Percentiles rank a stretch among this genome's conserved stretches.
These are phyloP conservation scores for Carcharodon carcharias DNA, from an alignment of 2,797 vertebrate genomes.

Conservation along the genomic window DNA sequence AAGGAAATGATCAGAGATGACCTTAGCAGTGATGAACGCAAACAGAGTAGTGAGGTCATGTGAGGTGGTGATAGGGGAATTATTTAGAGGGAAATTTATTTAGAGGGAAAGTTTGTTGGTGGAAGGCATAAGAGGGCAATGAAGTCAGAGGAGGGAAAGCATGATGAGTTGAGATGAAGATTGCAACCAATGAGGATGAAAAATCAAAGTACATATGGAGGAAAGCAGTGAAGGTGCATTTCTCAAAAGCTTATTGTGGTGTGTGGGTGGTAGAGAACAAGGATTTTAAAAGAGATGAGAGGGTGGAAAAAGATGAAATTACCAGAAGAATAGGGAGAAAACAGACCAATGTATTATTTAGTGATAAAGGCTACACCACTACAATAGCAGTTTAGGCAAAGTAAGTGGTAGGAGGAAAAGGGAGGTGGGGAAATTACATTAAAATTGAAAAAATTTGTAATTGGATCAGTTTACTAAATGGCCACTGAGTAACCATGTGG, in stretches of 20 bases:
- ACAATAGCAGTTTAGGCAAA: neutral
- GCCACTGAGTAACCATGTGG: neutral
- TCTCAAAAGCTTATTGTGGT: neutral
- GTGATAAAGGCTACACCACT: neutral
- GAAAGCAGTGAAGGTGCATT: neutral
- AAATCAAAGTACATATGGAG: neutral
- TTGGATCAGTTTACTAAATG: neutral
- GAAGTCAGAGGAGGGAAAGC: neutral
- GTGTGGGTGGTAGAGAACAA: neutral
- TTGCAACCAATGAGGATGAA: neutral
- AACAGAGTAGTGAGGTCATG: too few species aligned
- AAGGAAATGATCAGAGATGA: too few species aligned
- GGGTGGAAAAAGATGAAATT: neutral
- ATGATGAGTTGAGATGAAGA: neutral
- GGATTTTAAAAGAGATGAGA: neutral
- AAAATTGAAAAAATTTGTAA: neutral
- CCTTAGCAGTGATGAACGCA: too few species aligned
- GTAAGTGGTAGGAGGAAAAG: neutral
- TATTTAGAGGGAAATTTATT: neutral
- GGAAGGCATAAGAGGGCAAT: neutral
- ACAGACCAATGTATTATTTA: neutral
- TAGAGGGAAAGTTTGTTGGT: neutral
- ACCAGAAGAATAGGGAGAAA: neutral
- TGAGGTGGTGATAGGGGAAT: too few species aligned
- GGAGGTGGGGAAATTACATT: neutral